phyloP scores from a whole-genome alignment of 2,113 vertebrate species.

The Vanacampus margaritifer region DNA sequence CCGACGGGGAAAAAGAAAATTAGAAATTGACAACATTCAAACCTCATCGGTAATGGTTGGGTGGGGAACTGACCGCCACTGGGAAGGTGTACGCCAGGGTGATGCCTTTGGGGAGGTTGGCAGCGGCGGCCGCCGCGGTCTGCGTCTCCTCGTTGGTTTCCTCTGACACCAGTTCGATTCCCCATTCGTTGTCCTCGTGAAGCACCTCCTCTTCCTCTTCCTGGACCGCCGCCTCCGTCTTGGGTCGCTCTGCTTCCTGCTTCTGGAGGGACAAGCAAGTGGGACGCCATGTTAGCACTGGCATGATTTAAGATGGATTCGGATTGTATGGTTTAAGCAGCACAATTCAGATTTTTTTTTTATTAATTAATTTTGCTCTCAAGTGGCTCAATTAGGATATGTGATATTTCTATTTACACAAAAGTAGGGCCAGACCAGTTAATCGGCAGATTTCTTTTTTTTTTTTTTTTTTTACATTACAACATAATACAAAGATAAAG shows the following conservation, averaged over 20 bases:
- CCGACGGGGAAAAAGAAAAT: slow-evolving; percentile 18
- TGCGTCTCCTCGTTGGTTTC: slow-evolving; percentile 84
- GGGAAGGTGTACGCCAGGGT: slow-evolving; percentile 91
- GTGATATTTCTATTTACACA: too few relatives aligned
- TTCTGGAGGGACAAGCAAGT: slow-evolving; percentile 63
- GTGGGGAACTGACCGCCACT: slow-evolving; percentile 71
- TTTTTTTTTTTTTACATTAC: too few relatives aligned
- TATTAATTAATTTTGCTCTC: too few relatives aligned
- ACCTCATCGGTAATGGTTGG: background rate
- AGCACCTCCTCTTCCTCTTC: slow-evolving; percentile 78
- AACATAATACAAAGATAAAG: too few relatives aligned
- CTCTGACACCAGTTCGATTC: slow-evolving; percentile 91
- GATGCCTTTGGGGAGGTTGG: slow-evolving; percentile 89
- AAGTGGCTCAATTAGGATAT: too few relatives aligned
- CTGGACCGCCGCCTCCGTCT: slow-evolving; percentile 66
- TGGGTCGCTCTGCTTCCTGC: slow-evolving; percentile 75
- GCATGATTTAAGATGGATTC: background rate
- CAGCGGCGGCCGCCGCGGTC: slow-evolving; percentile 79
- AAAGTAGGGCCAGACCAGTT: too few relatives aligned
- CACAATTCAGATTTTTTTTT: too few relatives aligned
- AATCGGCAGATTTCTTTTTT: too few relatives aligned
- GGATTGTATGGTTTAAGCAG: too few relatives aligned
- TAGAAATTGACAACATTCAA: background rate
- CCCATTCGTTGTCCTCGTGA: slow-evolving; percentile 94
- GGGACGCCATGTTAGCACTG: background rate